Evolutionary conservation across 1,140 invertebrate genomes (phyloP), one percentile per base, ranked within the genome.

Genomic region (Drosophila saltans): DNA sequence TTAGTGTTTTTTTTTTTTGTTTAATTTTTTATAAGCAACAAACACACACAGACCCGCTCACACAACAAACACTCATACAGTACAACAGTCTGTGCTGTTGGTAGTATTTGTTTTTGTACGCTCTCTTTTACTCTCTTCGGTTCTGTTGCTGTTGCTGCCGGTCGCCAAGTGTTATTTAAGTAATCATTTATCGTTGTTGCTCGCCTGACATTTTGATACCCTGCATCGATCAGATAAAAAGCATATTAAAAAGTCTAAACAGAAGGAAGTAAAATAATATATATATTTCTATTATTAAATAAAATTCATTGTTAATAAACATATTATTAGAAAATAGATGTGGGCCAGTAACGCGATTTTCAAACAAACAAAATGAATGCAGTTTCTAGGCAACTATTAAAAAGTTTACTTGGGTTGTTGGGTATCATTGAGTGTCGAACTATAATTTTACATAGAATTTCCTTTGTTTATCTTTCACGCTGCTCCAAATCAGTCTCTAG

Each of bases 11-110:
- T 48, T 70, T 57, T 70, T 81, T 69, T 85, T 48, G 45, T 48
- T 84, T 66, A 81, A 84, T 85, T 81, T 81, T 84, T 72, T 86
- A 86, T 81, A 78, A 78, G 69, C 81, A 85, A 81, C 58, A 56
- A 65, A 63, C 39, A 52, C 28, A 62, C 58, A 52, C 45, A 52
- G 21, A 52, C 21, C 8, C 9, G 9, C 45, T 52, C 45, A 26
- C 45, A 39, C 33, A 64, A 40, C 7, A 30, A 30, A 58, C 11
- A n/a, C 48, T 16, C n/a, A 43, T 21, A 69, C 41, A 48, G 3
- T 52, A 57, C 7, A 58, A 39, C 33, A 39, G 33, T 62, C 30
- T 39, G 26, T 58, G 58, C 48, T 43, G 63, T 57, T 70, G 68
- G 77, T 61, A 67, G 52, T 78, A 80, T 85, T 83, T 84, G 74